phyloP scores from a whole-genome alignment of 2,888 invertebrate genomes.

The Diogma glabrata region DNA sequence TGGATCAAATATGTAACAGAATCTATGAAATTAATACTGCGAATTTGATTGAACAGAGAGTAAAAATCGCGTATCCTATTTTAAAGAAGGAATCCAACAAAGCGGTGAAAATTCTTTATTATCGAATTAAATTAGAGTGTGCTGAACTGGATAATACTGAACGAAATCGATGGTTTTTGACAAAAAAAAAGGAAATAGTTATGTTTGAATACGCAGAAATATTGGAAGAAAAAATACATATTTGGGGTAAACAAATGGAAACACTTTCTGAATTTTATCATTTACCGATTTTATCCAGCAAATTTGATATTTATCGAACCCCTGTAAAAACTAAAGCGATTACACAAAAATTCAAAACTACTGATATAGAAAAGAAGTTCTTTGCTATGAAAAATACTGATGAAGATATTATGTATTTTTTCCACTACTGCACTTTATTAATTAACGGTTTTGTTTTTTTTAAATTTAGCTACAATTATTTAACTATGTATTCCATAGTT shows the following conservation, averaged over 20 bases:
- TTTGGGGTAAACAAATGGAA: not conserved
- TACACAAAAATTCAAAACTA: not conserved
- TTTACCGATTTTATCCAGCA: not conserved
- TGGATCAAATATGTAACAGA: slow-evolving; percentile 4
- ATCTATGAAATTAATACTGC: slow-evolving; percentile 12
- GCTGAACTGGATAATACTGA: slow-evolving; percentile 1
- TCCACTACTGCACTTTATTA: slow-evolving; percentile 8
- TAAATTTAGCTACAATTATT: not conserved
- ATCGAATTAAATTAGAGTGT: not conserved
- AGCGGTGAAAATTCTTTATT: slow-evolving; percentile 3
- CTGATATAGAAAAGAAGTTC: slow-evolving; percentile 1
- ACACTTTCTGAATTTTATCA: not conserved
- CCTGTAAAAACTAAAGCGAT: not conserved
- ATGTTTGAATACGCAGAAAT: slow-evolving; percentile 2
- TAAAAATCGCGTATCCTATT: not conserved
- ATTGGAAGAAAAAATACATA: not conserved
- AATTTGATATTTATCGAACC: not conserved
- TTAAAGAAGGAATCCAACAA: not conserved
- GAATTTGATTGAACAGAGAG: not conserved
- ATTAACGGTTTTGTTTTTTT: slow-evolving; percentile 5
- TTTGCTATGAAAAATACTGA: slow-evolving; percentile 8
- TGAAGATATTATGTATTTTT: slow-evolving; percentile 3
- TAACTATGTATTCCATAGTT: slow-evolving; percentile 8
- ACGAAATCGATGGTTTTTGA: not conserved
- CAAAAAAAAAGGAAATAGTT: slow-evolving; percentile 2